phyloP scores from a whole-genome alignment of 2,888 invertebrate genomes.

The Drosophila kanekoi region DNA sequence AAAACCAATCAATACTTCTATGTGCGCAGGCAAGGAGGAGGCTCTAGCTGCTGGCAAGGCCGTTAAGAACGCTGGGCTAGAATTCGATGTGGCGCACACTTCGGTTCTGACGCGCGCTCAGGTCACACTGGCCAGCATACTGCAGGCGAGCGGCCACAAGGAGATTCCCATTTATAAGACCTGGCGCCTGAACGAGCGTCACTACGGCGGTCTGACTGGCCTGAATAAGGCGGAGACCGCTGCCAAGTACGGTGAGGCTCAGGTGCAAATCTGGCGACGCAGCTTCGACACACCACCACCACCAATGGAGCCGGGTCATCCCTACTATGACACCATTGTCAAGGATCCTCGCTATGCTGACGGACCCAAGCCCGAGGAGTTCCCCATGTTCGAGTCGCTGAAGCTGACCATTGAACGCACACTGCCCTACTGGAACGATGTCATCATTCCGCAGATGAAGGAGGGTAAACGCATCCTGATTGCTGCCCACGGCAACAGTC shows the following conservation, averaged over 20 bases:
- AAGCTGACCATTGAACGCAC: slow-evolving; percentile 93
- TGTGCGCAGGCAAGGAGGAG: slow-evolving; percentile 81
- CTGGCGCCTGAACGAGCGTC: slow-evolving; percentile 95
- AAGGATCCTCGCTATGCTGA: slow-evolving; percentile 91
- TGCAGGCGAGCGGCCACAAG: slow-evolving; percentile 89
- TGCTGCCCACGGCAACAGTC: slow-evolving; percentile 95
- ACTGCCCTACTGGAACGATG: slow-evolving; percentile 95
- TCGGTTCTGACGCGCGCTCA: slow-evolving; percentile 93
- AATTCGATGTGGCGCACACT: slow-evolving; percentile 93
- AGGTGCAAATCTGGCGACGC: slow-evolving; percentile 93
- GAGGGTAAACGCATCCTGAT: slow-evolving; percentile 93
- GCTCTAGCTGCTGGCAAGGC: slow-evolving; percentile 89
- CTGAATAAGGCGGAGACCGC: slow-evolving; percentile 95
- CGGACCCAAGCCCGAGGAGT: slow-evolving; percentile 91
- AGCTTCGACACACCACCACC: slow-evolving; percentile 95
- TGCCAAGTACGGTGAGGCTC: slow-evolving; percentile 94
- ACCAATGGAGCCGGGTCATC: slow-evolving; percentile 91
- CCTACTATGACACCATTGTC: slow-evolving; percentile 91
- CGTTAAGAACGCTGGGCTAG: slow-evolving; percentile 90
- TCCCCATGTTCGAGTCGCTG: slow-evolving; percentile 94
- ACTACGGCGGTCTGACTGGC: slow-evolving; percentile 95
- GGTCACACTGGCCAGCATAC: slow-evolving; percentile 89
- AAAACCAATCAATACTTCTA: slow-evolving; percentile 23
- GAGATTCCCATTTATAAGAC: slow-evolving; percentile 90
- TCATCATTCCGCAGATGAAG: slow-evolving; percentile 90